Evolutionary conservation across 1,140 invertebrate species (phyloP).

Genomic region (Trichonephila inaurata): DNA sequence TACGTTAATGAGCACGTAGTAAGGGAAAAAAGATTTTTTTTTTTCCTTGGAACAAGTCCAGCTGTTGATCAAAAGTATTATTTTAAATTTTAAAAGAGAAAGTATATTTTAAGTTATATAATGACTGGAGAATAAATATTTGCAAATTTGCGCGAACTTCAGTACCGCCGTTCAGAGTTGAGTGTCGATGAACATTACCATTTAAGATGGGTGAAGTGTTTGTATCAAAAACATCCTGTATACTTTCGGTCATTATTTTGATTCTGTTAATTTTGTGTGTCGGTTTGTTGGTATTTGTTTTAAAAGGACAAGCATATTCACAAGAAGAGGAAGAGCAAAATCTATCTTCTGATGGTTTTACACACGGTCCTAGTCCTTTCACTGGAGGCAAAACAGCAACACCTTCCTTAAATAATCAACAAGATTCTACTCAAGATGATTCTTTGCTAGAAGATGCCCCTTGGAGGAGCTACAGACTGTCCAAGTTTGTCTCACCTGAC

Average conservation of each 20-base stretch:
- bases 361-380: background rate
- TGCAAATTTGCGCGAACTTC: too few relatives aligned
- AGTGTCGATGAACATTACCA: too few relatives aligned
- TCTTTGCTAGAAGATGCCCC: background rate
- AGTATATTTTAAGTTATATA: too few relatives aligned
- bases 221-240: slow-evolving; percentile 18
- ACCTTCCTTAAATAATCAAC: background rate
- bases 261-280: slow-evolving; percentile 39
- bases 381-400: background rate
- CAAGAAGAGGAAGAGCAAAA: too few relatives aligned
- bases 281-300: slow-evolving; percentile 44
- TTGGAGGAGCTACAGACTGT: slow-evolving; percentile 82
- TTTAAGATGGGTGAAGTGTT: slow-evolving; percentile 52
- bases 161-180: too few relatives aligned
- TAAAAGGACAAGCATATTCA: slow-evolving; percentile 38
- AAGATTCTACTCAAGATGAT: background rate
- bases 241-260: slow-evolving; percentile 47
- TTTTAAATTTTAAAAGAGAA: too few relatives aligned
- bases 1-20: too few relatives aligned
- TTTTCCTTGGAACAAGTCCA: too few relatives aligned
- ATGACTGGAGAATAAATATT: too few relatives aligned
- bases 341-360: background rate
- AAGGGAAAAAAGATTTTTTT: too few relatives aligned
- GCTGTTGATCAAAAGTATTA: too few relatives aligned
- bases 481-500: slow-evolving; percentile 85